Base-by-base conservation (phyloP, 2,888 invertebrate genomes). In the Heliconius erato region DNA sequence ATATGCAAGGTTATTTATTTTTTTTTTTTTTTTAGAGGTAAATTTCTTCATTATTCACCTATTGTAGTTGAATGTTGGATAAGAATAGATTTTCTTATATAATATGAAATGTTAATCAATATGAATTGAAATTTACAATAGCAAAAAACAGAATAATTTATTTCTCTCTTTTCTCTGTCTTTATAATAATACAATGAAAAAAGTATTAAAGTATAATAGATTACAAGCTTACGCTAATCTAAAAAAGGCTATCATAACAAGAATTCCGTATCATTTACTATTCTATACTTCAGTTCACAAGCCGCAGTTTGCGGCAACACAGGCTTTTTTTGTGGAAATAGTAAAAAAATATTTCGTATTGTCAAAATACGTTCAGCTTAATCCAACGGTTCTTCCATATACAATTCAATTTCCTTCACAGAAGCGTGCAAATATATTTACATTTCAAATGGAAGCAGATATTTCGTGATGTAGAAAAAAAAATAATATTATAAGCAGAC, bases 381-480 rank as follows among this genome's bases (percentile, higher is more conserved):
- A 74, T 74, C 54, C 74, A 32, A 32, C 49, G 35, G 35, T 76
- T 76, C 74, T 35, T 63, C 14, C 35, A 35, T n/a, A 35, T 76
- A 35, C 59, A 59, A 74, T 74, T 74, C 59, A 76, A 63, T 76
- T 76, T 76, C 59, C 74, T 59, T 7, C 32, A 59, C n/a, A 35
- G 74, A n/a, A 59, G 59, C 32, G 59, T 35, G 35, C 14, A 28
- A 14, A 76, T 76, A 76, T 59, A 59, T 74, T 74, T 74, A 35
- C 74, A 74, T 59, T 76, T 32, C 12, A 23, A 32, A 59, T 59
- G 74, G 35, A 76, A 59, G 35, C 35, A 59, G 14, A 74, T 59
- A 35, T 76, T n/a, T n/a, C 35, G 59, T 76, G 59, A 32, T n/a
- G 23, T 44, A n/a, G 4, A 44, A 32, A 74, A 74, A n/a, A 72